Conservation (phyloP, 2,888 invertebrate species). For the Chaitophorus viminalis region DNA sequence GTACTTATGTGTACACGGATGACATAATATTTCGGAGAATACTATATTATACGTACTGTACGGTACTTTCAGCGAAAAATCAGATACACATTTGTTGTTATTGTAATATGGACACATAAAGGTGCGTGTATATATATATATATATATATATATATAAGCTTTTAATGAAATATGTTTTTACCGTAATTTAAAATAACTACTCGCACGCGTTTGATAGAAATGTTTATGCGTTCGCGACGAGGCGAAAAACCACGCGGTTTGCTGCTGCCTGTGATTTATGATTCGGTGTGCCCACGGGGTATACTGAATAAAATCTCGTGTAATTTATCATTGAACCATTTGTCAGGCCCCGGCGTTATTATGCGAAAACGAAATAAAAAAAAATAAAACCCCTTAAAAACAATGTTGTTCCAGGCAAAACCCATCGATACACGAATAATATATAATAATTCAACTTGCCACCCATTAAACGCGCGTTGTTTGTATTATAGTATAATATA, state of each 20-base stretch:
- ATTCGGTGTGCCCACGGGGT: constrained; percentile 52
- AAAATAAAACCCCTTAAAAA: constrained; percentile 19
- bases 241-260: constrained; percentile 44
- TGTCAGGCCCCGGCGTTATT: constrained; percentile 36
- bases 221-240: constrained; percentile 40
- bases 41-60: neutral
- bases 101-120: too few species aligned
- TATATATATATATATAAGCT: constrained; percentile 7
- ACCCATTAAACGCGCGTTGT: too few species aligned
- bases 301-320: constrained; percentile 50
- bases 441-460: neutral
- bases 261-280: constrained; percentile 41
- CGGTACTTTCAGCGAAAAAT: constrained; percentile 32
- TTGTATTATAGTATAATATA: too few species aligned
- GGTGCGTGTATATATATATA: too few species aligned
- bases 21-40: neutral
- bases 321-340: constrained; percentile 60
- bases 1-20: neutral
- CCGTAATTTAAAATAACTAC: constrained; percentile 60
- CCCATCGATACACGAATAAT: neutral
- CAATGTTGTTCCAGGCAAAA: constrained; percentile 15
- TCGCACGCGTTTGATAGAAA: constrained; percentile 55
- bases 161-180: constrained; percentile 57
- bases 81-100: neutral
- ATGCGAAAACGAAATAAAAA: neutral